A percentile compares a stretch with the other conserved stretches of the same genome.
Conservation (phyloP, 2,113 vertebrate species). For the Tympanuchus pallidicinctus region DNA sequence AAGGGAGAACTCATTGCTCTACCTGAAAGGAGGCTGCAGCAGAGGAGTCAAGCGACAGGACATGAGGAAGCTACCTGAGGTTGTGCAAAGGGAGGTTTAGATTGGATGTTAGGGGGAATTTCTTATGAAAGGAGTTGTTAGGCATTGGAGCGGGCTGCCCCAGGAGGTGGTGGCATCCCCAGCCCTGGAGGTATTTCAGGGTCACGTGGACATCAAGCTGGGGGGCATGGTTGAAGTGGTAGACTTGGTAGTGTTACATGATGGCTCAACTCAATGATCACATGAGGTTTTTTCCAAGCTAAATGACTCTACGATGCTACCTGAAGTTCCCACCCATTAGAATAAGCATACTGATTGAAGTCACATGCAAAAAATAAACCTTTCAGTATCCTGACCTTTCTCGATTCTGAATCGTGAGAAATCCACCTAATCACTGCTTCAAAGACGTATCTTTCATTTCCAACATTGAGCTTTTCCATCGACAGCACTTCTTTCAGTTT, state of each 20-base stretch:
- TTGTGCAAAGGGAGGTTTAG: not conserved
- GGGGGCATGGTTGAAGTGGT: not conserved
- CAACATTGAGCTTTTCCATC: slow-evolving; percentile 97
- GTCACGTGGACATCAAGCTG: not conserved
- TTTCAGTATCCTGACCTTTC: slow-evolving; percentile 82
- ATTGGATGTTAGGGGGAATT: not conserved
- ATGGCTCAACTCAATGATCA: not conserved
- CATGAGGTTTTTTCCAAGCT: not conserved
- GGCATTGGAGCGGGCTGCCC: not conserved
- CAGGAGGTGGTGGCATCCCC: not conserved
- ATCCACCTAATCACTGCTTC: slow-evolving; percentile 96
- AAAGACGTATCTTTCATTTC: slow-evolving; percentile 94
- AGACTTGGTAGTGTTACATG: not conserved
- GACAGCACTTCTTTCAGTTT: slow-evolving; percentile 92
- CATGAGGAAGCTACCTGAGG: not conserved
- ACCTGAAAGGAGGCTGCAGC: not conserved
- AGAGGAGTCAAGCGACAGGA: not conserved
- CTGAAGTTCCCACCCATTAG: not conserved
- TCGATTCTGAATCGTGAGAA: slow-evolving; percentile 86
- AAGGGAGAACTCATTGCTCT: not conserved
- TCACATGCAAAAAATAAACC: not conserved
- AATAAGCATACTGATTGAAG: not conserved
- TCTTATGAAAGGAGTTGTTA: not conserved
- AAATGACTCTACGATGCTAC: not conserved
- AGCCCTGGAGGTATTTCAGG: not conserved